A percentile compares a stretch with the other conserved stretches of the same genome.
phyloP scores from a whole-genome alignment of 2,797 vertebrate species.

The Ctenosaura bakeri region DNA sequence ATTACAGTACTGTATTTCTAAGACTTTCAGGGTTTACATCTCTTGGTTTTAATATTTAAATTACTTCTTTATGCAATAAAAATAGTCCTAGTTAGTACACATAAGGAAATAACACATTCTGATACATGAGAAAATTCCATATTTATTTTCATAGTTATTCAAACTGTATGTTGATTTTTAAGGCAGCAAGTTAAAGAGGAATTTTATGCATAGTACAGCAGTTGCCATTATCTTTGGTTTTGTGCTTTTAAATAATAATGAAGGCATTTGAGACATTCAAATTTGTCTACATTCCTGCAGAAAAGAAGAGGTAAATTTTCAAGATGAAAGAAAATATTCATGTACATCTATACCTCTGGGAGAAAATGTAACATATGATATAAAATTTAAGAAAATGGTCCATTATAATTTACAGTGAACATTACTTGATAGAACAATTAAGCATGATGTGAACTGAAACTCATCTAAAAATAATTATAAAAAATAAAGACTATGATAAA shows the following conservation, averaged over 20 bases:
- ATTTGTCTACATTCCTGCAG: conserved; percentile 49
- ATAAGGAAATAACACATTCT: conserved; percentile 46
- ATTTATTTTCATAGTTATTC: conserved; percentile 47
- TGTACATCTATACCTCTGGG: conserved; percentile 47
- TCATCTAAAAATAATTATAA: conserved; percentile 58
- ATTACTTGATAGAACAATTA: conserved; percentile 27
- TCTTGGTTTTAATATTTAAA: conserved; percentile 36
- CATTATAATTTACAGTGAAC: conserved; percentile 35
- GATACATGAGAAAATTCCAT: conserved; percentile 18
- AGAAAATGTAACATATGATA: conserved; percentile 50
- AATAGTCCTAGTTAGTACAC: conserved; percentile 55
- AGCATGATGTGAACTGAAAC: conserved; percentile 39
- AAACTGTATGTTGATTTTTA: conserved; percentile 52
- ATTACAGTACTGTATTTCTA: neutral
- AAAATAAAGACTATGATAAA: conserved; percentile 9
- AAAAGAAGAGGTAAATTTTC: conserved; percentile 53
- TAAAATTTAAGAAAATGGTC: conserved; percentile 35
- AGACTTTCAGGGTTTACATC: neutral
- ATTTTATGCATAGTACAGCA: conserved; percentile 23
- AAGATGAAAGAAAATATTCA: conserved; percentile 58
- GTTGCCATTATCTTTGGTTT: conserved; percentile 17
- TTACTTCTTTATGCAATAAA: conserved; percentile 64
- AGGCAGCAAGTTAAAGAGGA: neutral
- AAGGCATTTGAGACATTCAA: conserved; percentile 64
- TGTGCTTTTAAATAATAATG: conserved; percentile 42